Conservation (phyloP, 1,140 invertebrate genomes). For the Teleopsis dalmanni region DNA sequence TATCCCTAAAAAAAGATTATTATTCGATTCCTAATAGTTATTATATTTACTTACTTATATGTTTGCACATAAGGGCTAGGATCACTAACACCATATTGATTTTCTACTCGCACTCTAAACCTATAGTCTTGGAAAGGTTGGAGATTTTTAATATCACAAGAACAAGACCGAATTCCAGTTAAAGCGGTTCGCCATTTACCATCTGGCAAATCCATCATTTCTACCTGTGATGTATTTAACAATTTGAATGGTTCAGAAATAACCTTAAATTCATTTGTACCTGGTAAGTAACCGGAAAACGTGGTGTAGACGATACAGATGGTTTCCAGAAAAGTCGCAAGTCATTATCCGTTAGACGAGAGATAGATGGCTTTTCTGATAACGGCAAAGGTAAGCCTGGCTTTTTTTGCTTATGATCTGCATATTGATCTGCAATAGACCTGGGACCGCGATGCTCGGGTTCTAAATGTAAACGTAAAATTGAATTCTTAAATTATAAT, state of each 20-base stretch:
- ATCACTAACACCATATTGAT: constrained; percentile 94
- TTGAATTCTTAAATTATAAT: too few relatives aligned
- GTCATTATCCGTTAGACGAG: constrained; percentile 75
- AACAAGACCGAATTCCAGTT: constrained; percentile 72
- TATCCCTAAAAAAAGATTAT: constrained; percentile 47
- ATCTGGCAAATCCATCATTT: constrained; percentile 84
- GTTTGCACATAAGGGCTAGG: constrained; percentile 82
- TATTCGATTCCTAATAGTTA: background rate
- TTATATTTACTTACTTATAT: constrained; percentile 44
- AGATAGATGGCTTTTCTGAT: constrained; percentile 79
- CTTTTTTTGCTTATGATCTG: constrained; percentile 72
- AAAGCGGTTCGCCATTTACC: constrained; percentile 81
- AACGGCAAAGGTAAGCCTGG: constrained; percentile 75
- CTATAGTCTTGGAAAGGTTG: constrained; percentile 84
- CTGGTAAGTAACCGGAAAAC: too few relatives aligned
- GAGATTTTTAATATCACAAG: constrained; percentile 74
- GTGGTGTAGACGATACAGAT: constrained; percentile 60
- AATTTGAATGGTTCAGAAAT: background rate
- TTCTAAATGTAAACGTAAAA: too few relatives aligned
- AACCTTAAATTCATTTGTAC: too few relatives aligned
- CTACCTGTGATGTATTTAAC: constrained; percentile 50
- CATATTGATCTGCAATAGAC: constrained; percentile 76
- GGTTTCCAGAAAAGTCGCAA: constrained; percentile 87
- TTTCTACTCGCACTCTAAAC: constrained; percentile 89
- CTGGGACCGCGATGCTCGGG: too few relatives aligned